Percentiles rank a stretch among this genome's conserved stretches.
These are phyloP conservation scores for Andrena chrysosceles DNA, from an alignment of 2,888 invertebrate genomes.

Conservation along the genomic window DNA sequence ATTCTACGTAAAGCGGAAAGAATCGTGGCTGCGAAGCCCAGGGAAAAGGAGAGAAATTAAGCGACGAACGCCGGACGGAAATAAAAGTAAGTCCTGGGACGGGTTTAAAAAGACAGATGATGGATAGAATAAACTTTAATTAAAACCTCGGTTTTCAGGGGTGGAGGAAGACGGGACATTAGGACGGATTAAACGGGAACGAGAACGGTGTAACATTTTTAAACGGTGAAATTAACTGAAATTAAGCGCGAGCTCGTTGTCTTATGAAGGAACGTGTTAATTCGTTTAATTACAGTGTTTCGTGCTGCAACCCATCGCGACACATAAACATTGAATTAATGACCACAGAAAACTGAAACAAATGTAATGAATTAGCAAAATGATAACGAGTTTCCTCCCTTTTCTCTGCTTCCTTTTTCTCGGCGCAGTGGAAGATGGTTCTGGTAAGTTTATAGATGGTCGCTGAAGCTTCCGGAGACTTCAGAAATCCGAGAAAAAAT, in stretches of 20 bases:
- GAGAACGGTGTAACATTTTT: constrained; percentile 55
- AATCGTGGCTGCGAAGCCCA: background rate
- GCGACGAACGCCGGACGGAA: constrained; percentile 47
- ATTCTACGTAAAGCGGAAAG: constrained; percentile 3
- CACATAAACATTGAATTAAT: constrained; percentile 21
- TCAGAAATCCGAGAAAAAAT: constrained; percentile 40
- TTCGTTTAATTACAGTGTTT: constrained; percentile 18
- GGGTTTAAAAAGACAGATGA: constrained; percentile 56
- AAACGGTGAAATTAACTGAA: constrained; percentile 37
- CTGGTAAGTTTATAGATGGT: background rate
- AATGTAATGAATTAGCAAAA: background rate
- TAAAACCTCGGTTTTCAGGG: constrained; percentile 60
- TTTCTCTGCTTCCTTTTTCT: background rate
- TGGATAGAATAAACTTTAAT: constrained; percentile 69
- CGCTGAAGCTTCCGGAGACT: constrained; percentile 4
- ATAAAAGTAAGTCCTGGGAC: constrained; percentile 60
- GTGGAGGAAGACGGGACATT: constrained; percentile 28
- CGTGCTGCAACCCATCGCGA: background rate
- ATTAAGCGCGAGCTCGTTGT: constrained; percentile 27
- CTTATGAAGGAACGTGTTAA: constrained; percentile 14
- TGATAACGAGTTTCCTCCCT: background rate
- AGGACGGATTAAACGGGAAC: constrained; percentile 53
- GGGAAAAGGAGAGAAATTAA: constrained; percentile 42
- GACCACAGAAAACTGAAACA: background rate
- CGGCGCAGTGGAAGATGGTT: background rate